These are phyloP conservation scores for Donacobius atricapilla DNA, from an alignment of 2,113 vertebrate species.

Conservation along the genomic window DNA sequence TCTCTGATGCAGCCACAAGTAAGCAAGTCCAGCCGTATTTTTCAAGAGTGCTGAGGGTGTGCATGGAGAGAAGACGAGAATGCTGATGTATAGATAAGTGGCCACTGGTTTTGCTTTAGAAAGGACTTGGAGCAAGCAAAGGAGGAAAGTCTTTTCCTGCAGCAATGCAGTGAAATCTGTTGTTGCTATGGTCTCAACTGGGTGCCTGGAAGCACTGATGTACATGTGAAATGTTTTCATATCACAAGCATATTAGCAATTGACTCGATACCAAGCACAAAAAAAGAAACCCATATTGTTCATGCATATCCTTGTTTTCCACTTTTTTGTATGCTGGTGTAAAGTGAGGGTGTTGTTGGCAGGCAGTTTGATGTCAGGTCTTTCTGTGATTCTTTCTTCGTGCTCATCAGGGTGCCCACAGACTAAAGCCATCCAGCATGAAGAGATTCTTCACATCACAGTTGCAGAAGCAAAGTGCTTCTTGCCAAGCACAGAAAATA, in stretches of 20 bases:
- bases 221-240: slow-evolving; percentile 48
- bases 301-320: slow-evolving; percentile 51
- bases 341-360: slow-evolving; percentile 57
- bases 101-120: not conserved
- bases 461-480: slow-evolving; percentile 58
- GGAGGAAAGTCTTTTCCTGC: not conserved
- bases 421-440: slow-evolving; percentile 64
- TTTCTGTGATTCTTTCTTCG: slow-evolving; percentile 73
- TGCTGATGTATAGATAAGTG: not conserved
- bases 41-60: not conserved
- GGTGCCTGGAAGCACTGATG: slow-evolving; percentile 39
- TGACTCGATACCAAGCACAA: slow-evolving; percentile 45
- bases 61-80: not conserved
- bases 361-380: slow-evolving; percentile 72
- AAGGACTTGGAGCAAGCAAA: not conserved
- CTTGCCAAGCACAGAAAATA: slow-evolving; percentile 59
- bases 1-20: not conserved
- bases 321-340: slow-evolving; percentile 32
- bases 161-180: not conserved
- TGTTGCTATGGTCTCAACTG: slow-evolving; percentile 48
- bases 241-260: slow-evolving; percentile 46
- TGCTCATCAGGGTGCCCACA: slow-evolving; percentile 60
- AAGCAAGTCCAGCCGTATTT: not conserved
- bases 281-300: slow-evolving; percentile 42
- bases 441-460: slow-evolving; percentile 61